Evolutionary conservation across 2,797 vertebrate species (phyloP).

Genomic region (Todus mexicanus): DNA sequence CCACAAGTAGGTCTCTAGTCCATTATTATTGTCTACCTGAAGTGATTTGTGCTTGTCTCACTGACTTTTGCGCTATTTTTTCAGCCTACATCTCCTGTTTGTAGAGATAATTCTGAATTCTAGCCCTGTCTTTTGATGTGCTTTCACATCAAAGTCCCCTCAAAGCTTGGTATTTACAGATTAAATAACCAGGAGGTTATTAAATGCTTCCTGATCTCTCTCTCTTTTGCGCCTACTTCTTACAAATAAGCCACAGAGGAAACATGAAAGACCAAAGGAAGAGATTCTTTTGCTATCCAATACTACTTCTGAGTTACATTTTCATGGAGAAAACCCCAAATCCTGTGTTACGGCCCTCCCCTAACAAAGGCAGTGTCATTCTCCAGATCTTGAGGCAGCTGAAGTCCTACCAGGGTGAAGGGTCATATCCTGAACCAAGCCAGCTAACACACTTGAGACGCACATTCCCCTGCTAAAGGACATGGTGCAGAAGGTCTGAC

Average conservation of each 20-base stretch:
- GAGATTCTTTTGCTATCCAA: not conserved
- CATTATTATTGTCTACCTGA: not conserved
- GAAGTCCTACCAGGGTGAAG: not conserved
- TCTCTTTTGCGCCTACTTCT: constrained; percentile 3
- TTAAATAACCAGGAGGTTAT: constrained; percentile 44
- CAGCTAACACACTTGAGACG: not conserved
- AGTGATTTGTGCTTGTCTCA: not conserved
- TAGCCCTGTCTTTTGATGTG: constrained; percentile 39
- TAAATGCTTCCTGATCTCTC: constrained; percentile 43
- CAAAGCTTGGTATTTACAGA: constrained; percentile 52
- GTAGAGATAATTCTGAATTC: constrained; percentile 36
- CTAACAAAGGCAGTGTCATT: not conserved
- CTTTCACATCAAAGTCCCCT: constrained; percentile 46
- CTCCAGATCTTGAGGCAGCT: not conserved
- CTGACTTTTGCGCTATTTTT: not conserved
- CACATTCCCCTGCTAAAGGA: not conserved
- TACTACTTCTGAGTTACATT: not conserved
- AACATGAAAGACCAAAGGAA: constrained; percentile 23
- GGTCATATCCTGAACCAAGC: not conserved
- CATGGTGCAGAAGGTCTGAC: not conserved
- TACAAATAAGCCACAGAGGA: constrained; percentile 27
- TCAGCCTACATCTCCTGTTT: not conserved
- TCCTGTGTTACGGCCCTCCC: not conserved
- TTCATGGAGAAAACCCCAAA: not conserved
- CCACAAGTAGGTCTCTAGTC: not conserved